Base-by-base conservation (phyloP, 2,797 vertebrate genomes). In the Danio jaintianensis region DNA sequence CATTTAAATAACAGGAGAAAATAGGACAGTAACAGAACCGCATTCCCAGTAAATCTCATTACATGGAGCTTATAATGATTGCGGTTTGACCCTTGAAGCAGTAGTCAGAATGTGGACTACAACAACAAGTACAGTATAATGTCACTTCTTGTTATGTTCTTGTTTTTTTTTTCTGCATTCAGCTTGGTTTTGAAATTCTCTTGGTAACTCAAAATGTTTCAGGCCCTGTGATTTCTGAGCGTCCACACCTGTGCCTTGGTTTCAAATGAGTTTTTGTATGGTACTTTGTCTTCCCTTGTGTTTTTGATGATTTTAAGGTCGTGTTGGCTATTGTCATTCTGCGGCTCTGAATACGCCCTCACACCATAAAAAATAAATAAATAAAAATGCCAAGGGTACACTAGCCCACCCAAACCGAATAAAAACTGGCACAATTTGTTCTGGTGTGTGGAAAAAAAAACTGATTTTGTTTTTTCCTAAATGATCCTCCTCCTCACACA, bases 1-100 rank as follows among this genome's bases (percentile, higher is more conserved):
- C 77, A 79, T 79, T 63, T 71, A 63, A 63, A 79, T 79, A 79
- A 71, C 56, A 52, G 67, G n/a, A 13, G 42, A 36, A 79, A 62
- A 20, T 38, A 22, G 40, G 10, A 58, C 20, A 36, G 18, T 58
- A 40, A 59, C 63, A 58, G 36, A 53, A 62, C 4, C 9, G 13
- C 58, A 63, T 70, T 2, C 55, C 16, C 55, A 53, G 62, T 53
- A 71, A 71, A 71, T 71, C 45, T 71, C 38, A 79, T 79, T 79
- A 62, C 47, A 63, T 63, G 48, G 77, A 71, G 68, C 18, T 62
- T 63, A 79, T 29, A 71, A 69, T 59, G 43, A 59, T 52, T 45
- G 58, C 16, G 13, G 52, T 79, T 70, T 71, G 56, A 78, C 76
- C 64, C 40, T 59, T 69, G 20, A 69, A 13, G 36, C 48, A 70